Base-by-base conservation (phyloP, 2,888 invertebrate genomes). In the Baccha elongata region DNA sequence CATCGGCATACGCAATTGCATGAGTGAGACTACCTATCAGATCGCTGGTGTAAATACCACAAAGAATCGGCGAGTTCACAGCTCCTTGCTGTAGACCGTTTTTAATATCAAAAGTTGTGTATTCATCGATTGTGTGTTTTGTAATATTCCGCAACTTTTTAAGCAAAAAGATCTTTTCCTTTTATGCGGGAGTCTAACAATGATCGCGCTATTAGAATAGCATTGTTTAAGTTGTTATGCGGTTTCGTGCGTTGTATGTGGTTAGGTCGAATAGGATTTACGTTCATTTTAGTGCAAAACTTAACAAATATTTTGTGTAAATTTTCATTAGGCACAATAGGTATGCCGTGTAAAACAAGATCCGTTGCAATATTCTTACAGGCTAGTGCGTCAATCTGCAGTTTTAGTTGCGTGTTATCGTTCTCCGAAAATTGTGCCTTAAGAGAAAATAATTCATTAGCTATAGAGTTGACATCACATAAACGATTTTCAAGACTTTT, bases 191-290 rank as follows among this genome's bases (percentile, higher is more conserved):
- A 55, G 53, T 35, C 35, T 55, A 0, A 37, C 37, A 3, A 55
- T 55, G n/a, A 55, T 55, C 10, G 53, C 53, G n/a, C 53, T 55
- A 3, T 7, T 7, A 2, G 21, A n/a, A n/a, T n/a, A n/a, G n/a
- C n/a, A n/a, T n/a, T n/a, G n/a, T n/a, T n/a, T 11, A 15, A 10
- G n/a, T 55, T 37, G 4, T 35, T 35, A 19, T 21, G 4, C 11
- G 53, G 53, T 35, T 5, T 19, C 5, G 53, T 55, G 21, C 53
- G 19, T n/a, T 37, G 2, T 4, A 55, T 37, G n/a, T 55, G 0
- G n/a, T 3, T 19, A 4, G 53, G 53, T 1, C n/a, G 17, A 5
- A 55, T 55, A 19, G 21, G 17, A 19, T 15, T 11, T 2, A 1
- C 10, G 10, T 13, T 21, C 3, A 48, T 23, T 26, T 19, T 19